Conservation (phyloP, 2,113 vertebrate species). For the Sturnus vulgaris region DNA sequence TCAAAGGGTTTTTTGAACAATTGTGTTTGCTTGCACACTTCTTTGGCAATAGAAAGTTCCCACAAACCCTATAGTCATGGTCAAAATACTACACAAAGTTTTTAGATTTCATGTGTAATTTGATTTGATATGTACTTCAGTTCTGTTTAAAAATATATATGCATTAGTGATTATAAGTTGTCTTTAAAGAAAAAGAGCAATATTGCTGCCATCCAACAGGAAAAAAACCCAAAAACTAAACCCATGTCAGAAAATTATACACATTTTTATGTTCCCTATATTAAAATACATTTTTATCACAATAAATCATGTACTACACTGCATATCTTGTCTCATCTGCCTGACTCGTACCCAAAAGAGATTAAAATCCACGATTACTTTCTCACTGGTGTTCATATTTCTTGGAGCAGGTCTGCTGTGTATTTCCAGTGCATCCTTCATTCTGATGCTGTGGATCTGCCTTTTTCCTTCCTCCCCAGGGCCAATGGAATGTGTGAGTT, state of each 20-base stretch:
- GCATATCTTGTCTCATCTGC: neutral
- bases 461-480: neutral
- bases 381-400: neutral
- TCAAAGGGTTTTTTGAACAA: slow-evolving; percentile 59
- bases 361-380: neutral
- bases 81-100: neutral
- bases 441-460: accelerated
- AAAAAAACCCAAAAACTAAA: neutral
- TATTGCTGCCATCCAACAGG: neutral
- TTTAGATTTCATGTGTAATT: neutral
- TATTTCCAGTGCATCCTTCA: neutral
- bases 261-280: neutral
- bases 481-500: neutral
- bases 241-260: neutral
- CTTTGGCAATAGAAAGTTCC: slow-evolving; percentile 14
- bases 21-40: slow-evolving; percentile 12
- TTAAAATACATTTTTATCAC: neutral
- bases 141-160: neutral
- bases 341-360: neutral
- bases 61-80: neutral
- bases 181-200: neutral
- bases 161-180: neutral
- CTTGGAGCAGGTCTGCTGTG: neutral
- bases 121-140: neutral
- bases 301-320: neutral